Evolutionary conservation across 2,113 vertebrate genomes (phyloP).

Genomic region (Bucco capensis): DNA sequence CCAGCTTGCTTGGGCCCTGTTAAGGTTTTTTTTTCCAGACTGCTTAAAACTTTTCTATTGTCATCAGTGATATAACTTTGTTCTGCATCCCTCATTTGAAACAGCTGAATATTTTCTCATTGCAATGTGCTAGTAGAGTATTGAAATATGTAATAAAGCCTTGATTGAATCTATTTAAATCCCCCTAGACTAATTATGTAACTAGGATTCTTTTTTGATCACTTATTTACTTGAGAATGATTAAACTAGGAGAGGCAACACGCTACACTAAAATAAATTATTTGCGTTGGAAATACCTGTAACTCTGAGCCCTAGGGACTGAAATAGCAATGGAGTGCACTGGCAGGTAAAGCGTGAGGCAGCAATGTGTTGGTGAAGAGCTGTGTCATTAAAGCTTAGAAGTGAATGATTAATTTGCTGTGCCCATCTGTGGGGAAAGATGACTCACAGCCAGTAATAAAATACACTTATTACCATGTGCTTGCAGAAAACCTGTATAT

Average conservation of each 20-base stretch:
- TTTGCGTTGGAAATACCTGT: background rate
- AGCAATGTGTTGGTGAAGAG: background rate
- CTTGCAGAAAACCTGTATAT: background rate
- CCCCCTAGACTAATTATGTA: background rate
- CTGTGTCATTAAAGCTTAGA: background rate
- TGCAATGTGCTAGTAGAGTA: background rate
- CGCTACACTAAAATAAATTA: background rate
- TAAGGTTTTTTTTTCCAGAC: background rate
- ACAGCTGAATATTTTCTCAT: background rate
- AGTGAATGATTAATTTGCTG: background rate
- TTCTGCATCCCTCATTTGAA: background rate
- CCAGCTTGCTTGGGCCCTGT: too few relatives aligned
- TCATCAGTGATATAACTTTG: background rate
- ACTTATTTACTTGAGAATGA: background rate
- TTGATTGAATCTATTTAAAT: background rate
- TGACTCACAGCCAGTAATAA: background rate
- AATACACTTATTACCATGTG: background rate
- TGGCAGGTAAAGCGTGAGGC: background rate
- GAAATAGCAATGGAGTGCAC: background rate
- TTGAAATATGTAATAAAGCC: background rate
- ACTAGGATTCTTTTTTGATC: background rate
- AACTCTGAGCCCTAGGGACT: background rate
- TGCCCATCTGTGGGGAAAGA: background rate
- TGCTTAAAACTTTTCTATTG: background rate
- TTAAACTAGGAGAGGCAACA: background rate